Conservation (phyloP, 2,797 vertebrate genomes). For the Taenioides sp. region DNA sequence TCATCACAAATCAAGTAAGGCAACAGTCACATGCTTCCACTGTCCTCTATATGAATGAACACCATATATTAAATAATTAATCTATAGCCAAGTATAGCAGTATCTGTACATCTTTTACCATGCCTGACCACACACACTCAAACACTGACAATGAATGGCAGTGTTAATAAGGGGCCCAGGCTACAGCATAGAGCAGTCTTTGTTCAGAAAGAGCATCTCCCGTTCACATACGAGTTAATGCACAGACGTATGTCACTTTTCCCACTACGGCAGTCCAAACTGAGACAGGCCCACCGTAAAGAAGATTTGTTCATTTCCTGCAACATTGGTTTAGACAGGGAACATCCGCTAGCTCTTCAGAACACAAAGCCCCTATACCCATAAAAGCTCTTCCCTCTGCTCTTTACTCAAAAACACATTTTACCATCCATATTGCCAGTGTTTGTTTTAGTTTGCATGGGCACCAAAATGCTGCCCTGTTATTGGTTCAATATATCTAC, state of each 20-base stretch:
- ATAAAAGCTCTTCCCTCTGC: no score
- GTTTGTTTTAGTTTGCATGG: no score
- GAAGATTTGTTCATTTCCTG: background rate
- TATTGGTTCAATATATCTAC: background rate
- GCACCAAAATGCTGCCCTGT: no score
- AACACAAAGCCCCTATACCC: no score
- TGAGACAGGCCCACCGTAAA: background rate
- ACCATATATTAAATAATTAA: background rate
- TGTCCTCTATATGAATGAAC: background rate
- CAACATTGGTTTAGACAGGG: background rate
- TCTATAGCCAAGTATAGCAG: constrained; percentile 4
- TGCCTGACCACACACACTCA: constrained; percentile 18
- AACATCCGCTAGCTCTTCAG: no score
- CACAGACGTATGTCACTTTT: constrained; percentile 14
- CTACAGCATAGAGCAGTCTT: constrained; percentile 45
- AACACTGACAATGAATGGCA: constrained; percentile 15
- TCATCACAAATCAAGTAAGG: background rate
- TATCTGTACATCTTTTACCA: constrained; percentile 10
- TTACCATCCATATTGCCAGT: no score
- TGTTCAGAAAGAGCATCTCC: constrained; percentile 37
- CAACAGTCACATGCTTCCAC: background rate
- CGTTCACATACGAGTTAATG: constrained; percentile 23
- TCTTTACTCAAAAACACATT: no score
- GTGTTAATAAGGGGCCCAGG: constrained; percentile 33
- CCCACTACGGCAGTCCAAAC: background rate